These are phyloP conservation scores for Seriola quinqueradiata DNA, from an alignment of 2,113 vertebrate genomes.

Conservation along the genomic window DNA sequence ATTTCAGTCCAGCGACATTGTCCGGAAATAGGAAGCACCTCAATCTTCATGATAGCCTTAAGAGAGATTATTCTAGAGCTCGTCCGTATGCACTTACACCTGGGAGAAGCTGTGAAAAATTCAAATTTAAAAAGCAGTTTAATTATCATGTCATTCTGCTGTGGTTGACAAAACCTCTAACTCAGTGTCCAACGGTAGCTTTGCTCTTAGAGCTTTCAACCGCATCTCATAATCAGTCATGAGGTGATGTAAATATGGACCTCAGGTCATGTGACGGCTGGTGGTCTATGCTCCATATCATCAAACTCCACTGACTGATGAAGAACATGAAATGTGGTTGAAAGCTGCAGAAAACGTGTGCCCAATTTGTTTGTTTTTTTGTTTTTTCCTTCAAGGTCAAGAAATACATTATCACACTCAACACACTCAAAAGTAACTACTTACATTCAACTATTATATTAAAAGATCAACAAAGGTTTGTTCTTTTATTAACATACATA, in stretches of 20 bases:
- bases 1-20: constrained; percentile 45
- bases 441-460: neutral
- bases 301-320: neutral
- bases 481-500: neutral
- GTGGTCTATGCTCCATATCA: neutral
- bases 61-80: rapidly evolving
- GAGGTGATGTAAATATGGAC: neutral
- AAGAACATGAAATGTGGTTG: neutral
- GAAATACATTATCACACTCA: neutral
- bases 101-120: neutral
- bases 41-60: neutral
- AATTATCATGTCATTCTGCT: neutral
- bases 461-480: neutral
- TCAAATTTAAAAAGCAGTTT: neutral
- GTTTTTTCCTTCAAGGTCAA: no score
- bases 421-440: neutral
- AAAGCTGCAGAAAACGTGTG: neutral
- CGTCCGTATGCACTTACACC: neutral
- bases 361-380: no score
- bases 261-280: neutral
- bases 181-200: no score
- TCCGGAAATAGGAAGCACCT: constrained; percentile 42
- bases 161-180: neutral
- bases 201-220: no score
- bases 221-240: no score